Conservation (phyloP, 1,140 invertebrate species). For the Drosophila auraria region DNA sequence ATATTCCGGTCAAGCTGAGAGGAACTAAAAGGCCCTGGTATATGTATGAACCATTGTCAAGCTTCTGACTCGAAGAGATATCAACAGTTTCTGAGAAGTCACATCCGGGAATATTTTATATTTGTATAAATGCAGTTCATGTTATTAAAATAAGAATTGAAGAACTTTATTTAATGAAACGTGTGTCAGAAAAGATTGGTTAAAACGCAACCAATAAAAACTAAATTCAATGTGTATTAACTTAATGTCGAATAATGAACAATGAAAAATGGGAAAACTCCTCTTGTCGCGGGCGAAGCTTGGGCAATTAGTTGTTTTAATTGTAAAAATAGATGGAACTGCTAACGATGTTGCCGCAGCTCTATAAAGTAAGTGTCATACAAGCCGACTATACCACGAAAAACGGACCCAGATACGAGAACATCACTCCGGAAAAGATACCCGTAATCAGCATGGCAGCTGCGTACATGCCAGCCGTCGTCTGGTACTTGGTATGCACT, state of each 20-base stretch:
- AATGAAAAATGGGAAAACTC: slow-evolving; percentile 3
- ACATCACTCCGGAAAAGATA: slow-evolving; percentile 93
- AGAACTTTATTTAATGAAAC: slow-evolving; percentile 44
- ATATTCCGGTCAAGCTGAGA: too few relatives aligned
- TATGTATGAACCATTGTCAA: too few relatives aligned
- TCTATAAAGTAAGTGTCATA: slow-evolving; percentile 3
- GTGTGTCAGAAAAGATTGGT: slow-evolving; percentile 20
- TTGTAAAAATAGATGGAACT: neutral
- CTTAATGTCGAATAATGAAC: slow-evolving; percentile 4
- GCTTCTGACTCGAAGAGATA: too few relatives aligned
- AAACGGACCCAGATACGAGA: slow-evolving; percentile 89
- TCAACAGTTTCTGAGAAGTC: too few relatives aligned
- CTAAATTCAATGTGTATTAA: slow-evolving; percentile 19
- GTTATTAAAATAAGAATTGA: slow-evolving; percentile 19
- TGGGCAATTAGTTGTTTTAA: neutral
- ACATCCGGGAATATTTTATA: neutral
- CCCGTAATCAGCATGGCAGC: slow-evolving; percentile 96
- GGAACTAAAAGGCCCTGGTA: too few relatives aligned
- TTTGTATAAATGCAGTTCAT: slow-evolving; percentile 22
- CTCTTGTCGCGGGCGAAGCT: too few relatives aligned
- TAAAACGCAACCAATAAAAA: slow-evolving; percentile 32
- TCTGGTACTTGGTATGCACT: slow-evolving; percentile 93
- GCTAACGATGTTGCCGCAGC: too few relatives aligned
- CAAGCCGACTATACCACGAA: slow-evolving; percentile 85
- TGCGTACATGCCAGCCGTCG: slow-evolving; percentile 97